A percentile compares a stretch with the other conserved stretches of the same genome.
phyloP scores from a whole-genome alignment of 2,888 invertebrate genomes.

The Rhogogaster chlorosoma region DNA sequence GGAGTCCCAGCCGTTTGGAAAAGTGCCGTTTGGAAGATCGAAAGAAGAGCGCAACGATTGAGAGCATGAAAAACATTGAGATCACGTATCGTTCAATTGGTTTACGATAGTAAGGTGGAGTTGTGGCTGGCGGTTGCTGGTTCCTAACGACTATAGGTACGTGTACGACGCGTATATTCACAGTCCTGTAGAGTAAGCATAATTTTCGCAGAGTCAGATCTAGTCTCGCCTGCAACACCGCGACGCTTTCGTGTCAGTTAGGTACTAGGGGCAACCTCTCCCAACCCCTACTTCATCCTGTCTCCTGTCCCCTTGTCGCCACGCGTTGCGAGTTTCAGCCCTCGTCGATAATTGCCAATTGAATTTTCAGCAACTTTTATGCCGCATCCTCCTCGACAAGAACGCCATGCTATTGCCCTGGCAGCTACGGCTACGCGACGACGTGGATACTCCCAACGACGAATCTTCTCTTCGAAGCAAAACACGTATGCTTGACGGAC shows the following conservation, averaged over 20 bases:
- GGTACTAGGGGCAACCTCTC: constrained; percentile 20
- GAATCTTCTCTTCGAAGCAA: background rate
- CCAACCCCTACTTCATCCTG: constrained; percentile 38
- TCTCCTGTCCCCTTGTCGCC: constrained; percentile 36
- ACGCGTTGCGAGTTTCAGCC: constrained; percentile 30
- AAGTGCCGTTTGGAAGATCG: constrained; percentile 26
- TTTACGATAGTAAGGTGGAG: constrained; percentile 17
- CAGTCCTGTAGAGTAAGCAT: constrained; percentile 42
- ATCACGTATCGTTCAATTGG: constrained; percentile 47
- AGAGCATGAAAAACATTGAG: constrained; percentile 40
- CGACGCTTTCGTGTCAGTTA: constrained; percentile 21
- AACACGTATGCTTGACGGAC: constrained; percentile 25
- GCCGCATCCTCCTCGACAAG: background rate
- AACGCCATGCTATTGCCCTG: constrained; percentile 18
- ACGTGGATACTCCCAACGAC: background rate
- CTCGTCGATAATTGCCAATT: constrained; percentile 48
- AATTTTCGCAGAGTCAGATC: constrained; percentile 47
- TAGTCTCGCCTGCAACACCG: constrained; percentile 39
- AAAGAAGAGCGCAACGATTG: constrained; percentile 32
- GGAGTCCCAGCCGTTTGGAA: constrained; percentile 28
- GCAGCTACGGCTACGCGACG: constrained; percentile 20
- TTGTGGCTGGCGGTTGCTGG: constrained; percentile 18
- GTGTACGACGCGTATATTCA: constrained; percentile 28
- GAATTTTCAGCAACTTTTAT: constrained; percentile 47
- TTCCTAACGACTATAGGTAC: constrained; percentile 26